phyloP scores from a whole-genome alignment of 2,113 vertebrate genomes.

The Arvicanthis niloticus region DNA sequence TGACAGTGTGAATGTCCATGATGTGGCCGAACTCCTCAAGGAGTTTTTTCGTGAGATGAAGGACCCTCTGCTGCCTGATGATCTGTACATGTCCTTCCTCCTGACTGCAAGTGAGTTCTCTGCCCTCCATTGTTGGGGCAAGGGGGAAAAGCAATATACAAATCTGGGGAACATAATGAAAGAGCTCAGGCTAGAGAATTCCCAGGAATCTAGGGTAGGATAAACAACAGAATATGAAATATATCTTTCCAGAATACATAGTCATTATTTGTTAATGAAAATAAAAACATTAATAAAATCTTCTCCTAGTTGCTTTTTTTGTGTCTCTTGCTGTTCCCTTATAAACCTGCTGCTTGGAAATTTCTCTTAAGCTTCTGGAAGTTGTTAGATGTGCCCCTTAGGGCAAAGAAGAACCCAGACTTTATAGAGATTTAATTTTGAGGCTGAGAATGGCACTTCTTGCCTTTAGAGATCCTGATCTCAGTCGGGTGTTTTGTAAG shows the following conservation, averaged over 20 bases:
- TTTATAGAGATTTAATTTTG: neutral
- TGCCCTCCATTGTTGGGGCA: neutral
- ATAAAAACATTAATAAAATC: neutral
- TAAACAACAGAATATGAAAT: slow-evolving; percentile 31
- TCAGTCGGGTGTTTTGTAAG: neutral
- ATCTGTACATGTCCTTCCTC: slow-evolving; percentile 94
- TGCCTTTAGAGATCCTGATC: slow-evolving; percentile 29
- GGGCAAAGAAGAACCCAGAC: neutral
- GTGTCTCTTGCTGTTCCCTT: slow-evolving; percentile 7
- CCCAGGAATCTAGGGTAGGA: neutral
- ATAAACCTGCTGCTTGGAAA: slow-evolving; percentile 2
- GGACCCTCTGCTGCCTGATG: slow-evolving; percentile 92
- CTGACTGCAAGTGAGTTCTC: slow-evolving; percentile 90
- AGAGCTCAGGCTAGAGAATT: neutral
- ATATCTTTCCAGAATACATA: neutral
- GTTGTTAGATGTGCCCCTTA: neutral
- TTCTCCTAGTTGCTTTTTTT: slow-evolving; percentile 37
- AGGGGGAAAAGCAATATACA: neutral
- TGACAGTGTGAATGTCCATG: slow-evolving; percentile 93
- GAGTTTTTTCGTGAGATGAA: slow-evolving; percentile 95
- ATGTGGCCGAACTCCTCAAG: slow-evolving; percentile 95
- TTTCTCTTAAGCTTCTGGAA: slow-evolving; percentile 60
- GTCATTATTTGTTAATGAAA: neutral
- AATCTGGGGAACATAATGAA: neutral
- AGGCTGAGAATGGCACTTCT: neutral